Evolutionary conservation across 2,888 invertebrate species (phyloP), one percentile per base, ranked within the genome.

Genomic region (Phrixothrix hirtus): DNA sequence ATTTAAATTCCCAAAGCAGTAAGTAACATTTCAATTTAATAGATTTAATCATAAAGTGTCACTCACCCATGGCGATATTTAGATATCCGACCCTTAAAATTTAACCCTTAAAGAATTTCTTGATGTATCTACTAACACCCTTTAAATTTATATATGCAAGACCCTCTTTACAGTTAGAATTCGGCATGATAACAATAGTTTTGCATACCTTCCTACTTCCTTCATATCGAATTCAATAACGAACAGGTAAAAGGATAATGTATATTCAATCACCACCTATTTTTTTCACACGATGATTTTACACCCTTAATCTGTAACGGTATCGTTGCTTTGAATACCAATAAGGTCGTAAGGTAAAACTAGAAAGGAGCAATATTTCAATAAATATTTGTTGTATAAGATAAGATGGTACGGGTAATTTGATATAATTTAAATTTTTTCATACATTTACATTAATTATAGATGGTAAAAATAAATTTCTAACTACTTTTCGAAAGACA

Each of bases 1-100:
- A 50, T 21, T 35, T 35, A 27, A 51, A 44, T 38, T 45, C 45
- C 45, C 41, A 39, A 72, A 97, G 95, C 72, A 96, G 96, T n/a
- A 97, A 47, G 36, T 58, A 62, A 60, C 58, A 64, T 65, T 64
- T 64, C 59, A 58, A 54, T 58, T 62, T 59, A 61, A 61, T 61
- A 59, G 59, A 65, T 59, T 63, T 57, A 62, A 61, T 63, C 58
- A 58, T 59, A 60, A 63, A 58, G 65, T 67, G 67, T 66, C 64
- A 66, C 60, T 63, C 64, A 65, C 67, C 65, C 65, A 52, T 52
- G 45, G 66, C 59, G 64, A 64, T 65, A 66, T 66, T 66, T 63
- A 59, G 61, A 65, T 65, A 60, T 55, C 41, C 43, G 31, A 43
- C 50, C 44, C 44, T 41, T 32, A 34, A 32, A 35, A 31, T 30